A percentile compares a stretch with the other conserved stretches of the same genome.
These are phyloP conservation scores for Zaprionus inermis DNA, from an alignment of 1,140 invertebrate species.

Conservation along the genomic window DNA sequence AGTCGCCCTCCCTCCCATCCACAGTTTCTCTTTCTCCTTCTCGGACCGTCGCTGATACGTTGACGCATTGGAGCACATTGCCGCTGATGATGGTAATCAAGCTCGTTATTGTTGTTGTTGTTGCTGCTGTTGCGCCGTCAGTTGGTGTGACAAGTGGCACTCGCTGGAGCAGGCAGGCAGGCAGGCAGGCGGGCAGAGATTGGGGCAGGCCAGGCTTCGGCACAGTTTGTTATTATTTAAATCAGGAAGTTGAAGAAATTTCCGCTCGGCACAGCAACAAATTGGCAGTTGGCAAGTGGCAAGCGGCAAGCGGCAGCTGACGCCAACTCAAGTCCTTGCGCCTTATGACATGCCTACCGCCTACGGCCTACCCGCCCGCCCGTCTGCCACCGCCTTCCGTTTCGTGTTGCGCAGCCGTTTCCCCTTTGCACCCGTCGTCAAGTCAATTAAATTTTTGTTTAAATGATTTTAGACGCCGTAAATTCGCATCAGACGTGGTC, in stretches of 20 bases:
- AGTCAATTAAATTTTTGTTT: constrained; percentile 81
- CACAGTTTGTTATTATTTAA: constrained; percentile 83
- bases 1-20: background rate
- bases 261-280: constrained; percentile 76
- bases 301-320: constrained; percentile 15
- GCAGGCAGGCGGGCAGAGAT: background rate
- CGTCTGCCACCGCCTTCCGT: constrained; percentile 30
- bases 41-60: constrained; percentile 3
- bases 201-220: constrained; percentile 48
- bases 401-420: constrained; percentile 45
- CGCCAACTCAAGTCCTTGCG: constrained; percentile 3
- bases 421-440: constrained; percentile 22
- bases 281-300: constrained; percentile 42
- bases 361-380: background rate
- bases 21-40: too few species aligned
- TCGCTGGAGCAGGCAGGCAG: background rate
- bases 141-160: constrained; percentile 70
- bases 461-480: constrained; percentile 77
- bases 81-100: constrained; percentile 48
- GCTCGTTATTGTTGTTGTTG: constrained; percentile 17
- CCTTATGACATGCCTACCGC: background rate
- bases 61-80: constrained; percentile 34
- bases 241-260: constrained; percentile 83
- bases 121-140: constrained; percentile 52
- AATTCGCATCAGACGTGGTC: constrained; percentile 51